Evolutionary conservation across 64 coral and sea anemone species (phyloP).

Genomic region (Stylophora pistillata): DNA sequence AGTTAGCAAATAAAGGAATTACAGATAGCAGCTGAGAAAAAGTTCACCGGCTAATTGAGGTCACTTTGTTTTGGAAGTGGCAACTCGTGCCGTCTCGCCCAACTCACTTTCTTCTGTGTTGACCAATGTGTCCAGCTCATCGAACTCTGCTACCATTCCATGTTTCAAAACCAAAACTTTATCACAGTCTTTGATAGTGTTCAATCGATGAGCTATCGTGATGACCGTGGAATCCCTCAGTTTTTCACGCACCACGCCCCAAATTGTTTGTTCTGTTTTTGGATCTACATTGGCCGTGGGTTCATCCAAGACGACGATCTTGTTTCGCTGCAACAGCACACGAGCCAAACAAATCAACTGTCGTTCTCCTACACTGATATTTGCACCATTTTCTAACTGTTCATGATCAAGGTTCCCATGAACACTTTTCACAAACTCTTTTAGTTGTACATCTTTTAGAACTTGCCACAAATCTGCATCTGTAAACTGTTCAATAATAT

Average conservation of each 20-base stretch:
- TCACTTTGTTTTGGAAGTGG: no score
- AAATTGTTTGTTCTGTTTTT: slow-evolving; percentile 33
- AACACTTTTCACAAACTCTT: no score
- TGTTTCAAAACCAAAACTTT: slow-evolving; percentile 28
- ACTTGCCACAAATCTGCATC: no score
- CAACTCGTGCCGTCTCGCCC: no score
- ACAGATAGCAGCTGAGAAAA: no score
- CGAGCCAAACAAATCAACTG: slow-evolving; percentile 35
- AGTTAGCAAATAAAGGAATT: no score
- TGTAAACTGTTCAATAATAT: no score
- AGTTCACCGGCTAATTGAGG: no score
- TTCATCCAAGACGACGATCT: slow-evolving; percentile 43
- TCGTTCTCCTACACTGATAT: slow-evolving; percentile 50
- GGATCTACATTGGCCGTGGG: slow-evolving; percentile 34
- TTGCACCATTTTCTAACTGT: not conserved
- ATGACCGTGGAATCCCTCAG: slow-evolving; percentile 39
- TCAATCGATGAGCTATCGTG: slow-evolving; percentile 50
- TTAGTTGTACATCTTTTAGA: no score
- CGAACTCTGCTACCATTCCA: slow-evolving; percentile 13
- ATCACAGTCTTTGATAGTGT: slow-evolving; percentile 26
- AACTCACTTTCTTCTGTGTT: no score
- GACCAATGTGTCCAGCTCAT: not conserved
- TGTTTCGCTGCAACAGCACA: not conserved
- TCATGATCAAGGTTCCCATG: not conserved
- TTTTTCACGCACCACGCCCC: slow-evolving; percentile 9